Evolutionary conservation across 2,113 vertebrate genomes (phyloP), one percentile per base, ranked within the genome.

Genomic region (Odocoileus virginianus): DNA sequence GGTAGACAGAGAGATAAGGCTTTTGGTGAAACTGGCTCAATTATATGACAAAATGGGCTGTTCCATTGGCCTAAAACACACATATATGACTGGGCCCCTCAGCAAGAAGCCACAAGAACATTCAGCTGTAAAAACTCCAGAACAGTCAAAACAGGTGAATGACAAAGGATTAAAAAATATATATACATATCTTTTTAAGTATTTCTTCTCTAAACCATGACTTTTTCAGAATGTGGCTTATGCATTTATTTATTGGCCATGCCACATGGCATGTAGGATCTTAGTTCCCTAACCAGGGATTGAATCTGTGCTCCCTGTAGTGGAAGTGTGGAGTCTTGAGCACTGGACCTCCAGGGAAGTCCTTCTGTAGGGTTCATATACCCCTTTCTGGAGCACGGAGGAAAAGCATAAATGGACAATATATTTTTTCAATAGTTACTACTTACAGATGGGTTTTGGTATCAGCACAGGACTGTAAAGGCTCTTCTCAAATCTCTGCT

Each of bases 401-500:
- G 10, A 21, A 86, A 83, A 50, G 9, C 8, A 83, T 54, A 95
- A 85, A 12, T 33, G 33, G 58, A 74, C 11, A 36, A 1, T 36
- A 81, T n/a, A 33, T 71, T 50, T 98, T 95, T 71, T 36, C 28
- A 83, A 19, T 30, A 79, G 14, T 43, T 8, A 43, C 8, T 30
- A 33, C 85, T 92, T 91, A 83, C 11, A 25, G 57, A 10, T 33
- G 30, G 40, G 43, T 82, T 82, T 78, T 64, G 45, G 33, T 84
- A 87, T 88, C 81, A 94, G 61, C 83, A 64, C 12, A 76, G 23
- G 16, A 52, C 36, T 84, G 13, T 74, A 57, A 85, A 89, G 16
- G 40, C 10, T 96, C 25, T 95, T 84, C 27, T 89, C 86, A 92
- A 82, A 84, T 58, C 30, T 60, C 30, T 16, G 61, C 43, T 67